phyloP scores from a whole-genome alignment of 2,888 invertebrate genomes.

The Epistrophella euchroma region DNA sequence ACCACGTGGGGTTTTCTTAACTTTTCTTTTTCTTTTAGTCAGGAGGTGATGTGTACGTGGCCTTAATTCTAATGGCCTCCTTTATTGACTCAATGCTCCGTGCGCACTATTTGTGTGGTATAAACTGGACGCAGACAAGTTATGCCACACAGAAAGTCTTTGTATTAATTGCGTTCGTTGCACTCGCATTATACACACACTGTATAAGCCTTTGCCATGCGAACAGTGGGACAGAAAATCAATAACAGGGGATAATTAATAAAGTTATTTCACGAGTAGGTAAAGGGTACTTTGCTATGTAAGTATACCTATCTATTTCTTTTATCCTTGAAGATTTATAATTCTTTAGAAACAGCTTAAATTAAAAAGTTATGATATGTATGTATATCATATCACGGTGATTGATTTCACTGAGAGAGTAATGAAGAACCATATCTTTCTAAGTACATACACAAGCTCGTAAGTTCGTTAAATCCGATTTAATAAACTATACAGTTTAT shows the following conservation, averaged over 20 bases:
- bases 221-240: constrained; percentile 10
- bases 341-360: no score
- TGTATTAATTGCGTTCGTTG: constrained; percentile 59
- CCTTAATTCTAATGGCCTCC: constrained; percentile 74
- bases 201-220: not conserved
- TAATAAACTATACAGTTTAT: no score
- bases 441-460: no score
- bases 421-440: no score
- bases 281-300: no score
- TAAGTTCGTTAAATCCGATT: no score
- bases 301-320: no score
- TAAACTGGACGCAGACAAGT: constrained; percentile 55
- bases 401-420: no score
- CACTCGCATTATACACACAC: constrained; percentile 17
- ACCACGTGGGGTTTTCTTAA: constrained; percentile 9
- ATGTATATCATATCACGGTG: no score
- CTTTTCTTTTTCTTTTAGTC: constrained; percentile 3
- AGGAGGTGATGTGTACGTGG: constrained; percentile 45
- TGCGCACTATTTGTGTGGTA: constrained; percentile 19
- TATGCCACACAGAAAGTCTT: constrained; percentile 61
- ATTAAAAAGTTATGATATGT: no score
- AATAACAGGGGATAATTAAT: not conserved
- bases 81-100: constrained; percentile 42
- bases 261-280: not conserved
- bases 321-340: no score